Percentiles rank a stretch among this genome's conserved stretches.
phyloP scores from a whole-genome alignment of 2,113 vertebrate species.

The Hemiprocne comata region DNA sequence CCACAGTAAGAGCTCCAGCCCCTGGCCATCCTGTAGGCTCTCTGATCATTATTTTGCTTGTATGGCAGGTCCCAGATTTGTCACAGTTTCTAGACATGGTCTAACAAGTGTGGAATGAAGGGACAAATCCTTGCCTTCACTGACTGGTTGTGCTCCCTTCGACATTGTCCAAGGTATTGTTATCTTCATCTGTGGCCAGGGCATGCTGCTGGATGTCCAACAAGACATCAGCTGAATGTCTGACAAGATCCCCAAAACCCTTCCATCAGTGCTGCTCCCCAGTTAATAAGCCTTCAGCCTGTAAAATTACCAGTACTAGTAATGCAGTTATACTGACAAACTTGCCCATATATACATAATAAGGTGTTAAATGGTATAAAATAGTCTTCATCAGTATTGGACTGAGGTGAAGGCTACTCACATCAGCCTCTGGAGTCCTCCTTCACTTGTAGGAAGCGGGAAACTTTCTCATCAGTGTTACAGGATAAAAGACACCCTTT shows the following conservation, averaged over 20 bases:
- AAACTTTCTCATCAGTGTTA: background rate
- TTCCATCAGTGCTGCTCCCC: background rate
- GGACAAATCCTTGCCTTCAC: background rate
- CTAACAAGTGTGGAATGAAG: background rate
- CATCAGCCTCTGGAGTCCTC: background rate
- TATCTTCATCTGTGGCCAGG: background rate
- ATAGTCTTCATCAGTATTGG: background rate
- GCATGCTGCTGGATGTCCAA: background rate
- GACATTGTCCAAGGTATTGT: fast-evolving
- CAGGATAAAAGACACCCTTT: background rate
- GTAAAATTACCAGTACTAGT: fast-evolving
- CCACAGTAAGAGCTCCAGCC: background rate
- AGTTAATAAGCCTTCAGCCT: background rate
- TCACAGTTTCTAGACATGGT: too few species aligned
- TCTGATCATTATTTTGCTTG: background rate
- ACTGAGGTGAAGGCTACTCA: background rate
- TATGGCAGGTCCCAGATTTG: background rate
- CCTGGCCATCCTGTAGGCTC: background rate
- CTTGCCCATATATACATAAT: background rate
- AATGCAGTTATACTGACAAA: background rate
- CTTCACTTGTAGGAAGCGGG: background rate
- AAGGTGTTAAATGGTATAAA: background rate
- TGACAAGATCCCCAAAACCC: background rate
- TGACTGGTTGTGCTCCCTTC: fast-evolving
- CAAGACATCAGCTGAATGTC: too few species aligned